Conservation (phyloP, 2,113 vertebrate species). For the Eublepharis macularius region DNA sequence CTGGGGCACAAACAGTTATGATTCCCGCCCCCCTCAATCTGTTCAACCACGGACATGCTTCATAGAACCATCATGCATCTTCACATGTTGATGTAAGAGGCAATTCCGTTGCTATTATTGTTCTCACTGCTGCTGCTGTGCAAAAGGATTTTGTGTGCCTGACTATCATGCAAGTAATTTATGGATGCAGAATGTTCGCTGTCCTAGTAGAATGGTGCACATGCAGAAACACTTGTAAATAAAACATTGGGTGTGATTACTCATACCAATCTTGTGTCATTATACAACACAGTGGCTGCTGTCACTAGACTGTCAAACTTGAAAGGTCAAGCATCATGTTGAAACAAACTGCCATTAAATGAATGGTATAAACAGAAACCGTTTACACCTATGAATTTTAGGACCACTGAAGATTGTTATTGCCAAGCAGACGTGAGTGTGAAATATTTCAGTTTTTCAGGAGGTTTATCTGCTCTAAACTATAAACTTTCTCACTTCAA, state of each 20-base stretch:
- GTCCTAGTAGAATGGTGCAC: background rate
- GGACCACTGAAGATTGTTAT: background rate
- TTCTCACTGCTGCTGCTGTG: background rate
- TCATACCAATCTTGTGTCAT: background rate
- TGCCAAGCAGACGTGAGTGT: background rate
- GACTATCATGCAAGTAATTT: conserved; percentile 8
- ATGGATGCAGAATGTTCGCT: background rate
- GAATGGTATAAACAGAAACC: background rate
- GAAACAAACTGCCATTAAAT: conserved; percentile 6
- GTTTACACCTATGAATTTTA: conserved; percentile 4
- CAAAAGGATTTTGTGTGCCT: background rate
- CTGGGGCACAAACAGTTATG: background rate
- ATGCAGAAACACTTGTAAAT: background rate
- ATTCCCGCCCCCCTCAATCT: background rate
- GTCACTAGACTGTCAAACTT: background rate
- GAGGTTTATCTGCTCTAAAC: background rate
- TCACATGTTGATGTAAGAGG: background rate
- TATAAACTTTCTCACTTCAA: background rate
- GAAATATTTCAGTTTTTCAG: background rate
- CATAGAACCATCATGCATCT: background rate
- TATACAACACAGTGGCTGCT: background rate
- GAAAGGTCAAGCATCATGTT: background rate
- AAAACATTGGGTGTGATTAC: background rate
- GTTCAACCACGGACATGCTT: background rate
- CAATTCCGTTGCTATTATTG: background rate